Base-by-base conservation (phyloP, 2,113 vertebrate genomes). In the Xenopus laevis region DNA sequence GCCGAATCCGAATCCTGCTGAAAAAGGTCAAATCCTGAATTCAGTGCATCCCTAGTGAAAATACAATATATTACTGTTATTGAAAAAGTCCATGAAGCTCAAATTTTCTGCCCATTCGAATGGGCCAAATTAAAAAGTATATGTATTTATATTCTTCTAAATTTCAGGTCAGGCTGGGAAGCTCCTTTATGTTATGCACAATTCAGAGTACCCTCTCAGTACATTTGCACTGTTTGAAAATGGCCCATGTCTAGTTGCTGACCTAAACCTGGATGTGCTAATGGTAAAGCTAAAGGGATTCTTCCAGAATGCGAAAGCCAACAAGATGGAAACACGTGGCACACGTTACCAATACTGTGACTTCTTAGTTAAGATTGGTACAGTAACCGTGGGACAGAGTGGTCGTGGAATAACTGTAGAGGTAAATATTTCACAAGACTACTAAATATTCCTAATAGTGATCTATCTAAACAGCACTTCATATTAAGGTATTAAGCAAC, bases 231-330 rank as follows among this genome's bases (percentile, higher is more conserved):
- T 98, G 80, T 99, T 97, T 13, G 97, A 99, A 79, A 96, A 92
- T 0, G 96, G 97, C 0, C 97, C 97, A 55, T 97, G 91, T 72
- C 89, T 98, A 5, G 82, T 93, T n/a, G 96, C 97, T 0, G 97
- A 99, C 0, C 86, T 93, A 79, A 97, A 98, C 89, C 98, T 99
- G 0, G 97, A 98, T 17, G 92, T 93, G 46, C 94, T 99, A 0
- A 99, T 99, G 97, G 90, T 97, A 79, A 98, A 98, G 79, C 83
- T 99, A 59, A 99, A 98, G 84, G 97, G 95, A 59, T 97, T 98
- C 83, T 99, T 99, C 84, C 97, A 99, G 81, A 99, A 98, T 0
- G 95, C 97, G 77, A 99, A 99, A 76, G 95, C 92, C 2, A 97
- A 96, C 89, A 99, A 99, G 85, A 96, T 99, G 62, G 97, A 99